Evolutionary conservation across 2,888 invertebrate genomes (phyloP), one percentile per base, ranked within the genome.

Genomic region (Lamellibrachia columna): DNA sequence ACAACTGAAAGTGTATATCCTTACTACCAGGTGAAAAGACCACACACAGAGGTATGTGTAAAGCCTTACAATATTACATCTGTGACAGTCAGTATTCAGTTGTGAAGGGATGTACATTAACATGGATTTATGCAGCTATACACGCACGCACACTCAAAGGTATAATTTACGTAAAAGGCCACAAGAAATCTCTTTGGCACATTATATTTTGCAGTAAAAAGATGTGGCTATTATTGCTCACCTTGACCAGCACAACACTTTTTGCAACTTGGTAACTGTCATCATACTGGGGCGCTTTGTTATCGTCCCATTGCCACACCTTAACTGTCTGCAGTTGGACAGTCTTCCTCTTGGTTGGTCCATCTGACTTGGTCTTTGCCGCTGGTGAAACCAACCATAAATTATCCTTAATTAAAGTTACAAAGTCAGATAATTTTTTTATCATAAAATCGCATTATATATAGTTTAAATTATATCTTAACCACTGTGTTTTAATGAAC

Each of bases 261-360:
- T 95, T 96, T 7, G 95, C 95, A 22, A 96, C 93, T 93, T 95
- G 95, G 93, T 93, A 95, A 15, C 93, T 93, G 7, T 93, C 94
- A 92, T 95, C 93, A 93, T 94, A 95, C 3, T 53, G 55, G 8
- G 95, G 95, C n/a, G 93, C 93, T 91, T 95, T 94, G 53, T 94
- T 94, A 92, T 95, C 95, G 53, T 92, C 92, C 95, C 95, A 95
- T 0, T 93, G 94, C 93, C 94, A 95, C 22, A 95, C 93, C 55
- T 90, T 91, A 7, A 91, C 55, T 15, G 90, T 28, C 40, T 90
- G 60, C 52, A 93, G n/a, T 22, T 93, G 91, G 52, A 93, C 92
- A 15, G 53, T 22, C 90, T 92, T 90, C 92, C 90, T 93, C 52
- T 53, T 91, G 58, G 75, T 22, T 53, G 91, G 91, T 53, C 40